phyloP scores from a whole-genome alignment of 1,140 invertebrate species.

The Lordiphosa mommai region DNA sequence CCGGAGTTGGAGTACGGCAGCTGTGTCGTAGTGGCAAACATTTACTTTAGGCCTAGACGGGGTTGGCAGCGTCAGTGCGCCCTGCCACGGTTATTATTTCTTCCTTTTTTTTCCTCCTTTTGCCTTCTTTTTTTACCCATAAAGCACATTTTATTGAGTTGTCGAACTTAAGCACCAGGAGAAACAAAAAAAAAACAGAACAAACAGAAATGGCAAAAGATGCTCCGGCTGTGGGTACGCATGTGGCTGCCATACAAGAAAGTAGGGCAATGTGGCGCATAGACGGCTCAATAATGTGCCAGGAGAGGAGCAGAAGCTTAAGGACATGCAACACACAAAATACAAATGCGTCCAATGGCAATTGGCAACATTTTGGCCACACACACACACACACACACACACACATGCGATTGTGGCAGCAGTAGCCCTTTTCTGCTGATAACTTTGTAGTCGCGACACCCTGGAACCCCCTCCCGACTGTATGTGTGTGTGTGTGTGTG shows the following conservation, averaged over 20 bases:
- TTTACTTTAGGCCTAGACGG: constrained; percentile 28
- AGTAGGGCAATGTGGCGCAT: constrained; percentile 71
- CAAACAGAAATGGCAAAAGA: constrained; percentile 25
- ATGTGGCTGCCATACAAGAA: constrained; percentile 28
- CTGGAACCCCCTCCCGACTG: not conserved
- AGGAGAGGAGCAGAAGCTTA: constrained; percentile 22
- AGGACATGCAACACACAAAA: constrained; percentile 56
- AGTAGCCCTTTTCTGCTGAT: constrained; percentile 32
- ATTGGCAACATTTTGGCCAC: constrained; percentile 68
- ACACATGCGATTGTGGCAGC: constrained; percentile 16
- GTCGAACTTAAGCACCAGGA: constrained; percentile 76
- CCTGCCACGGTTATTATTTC: constrained; percentile 41
- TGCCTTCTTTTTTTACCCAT: constrained; percentile 48
- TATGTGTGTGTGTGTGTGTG: constrained; percentile 13
- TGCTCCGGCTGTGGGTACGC: constrained; percentile 23
- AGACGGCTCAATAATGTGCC: constrained; percentile 71
- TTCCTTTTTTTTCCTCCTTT: constrained; percentile 11
- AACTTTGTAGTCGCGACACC: constrained; percentile 57
- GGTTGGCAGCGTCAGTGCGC: constrained; percentile 15
- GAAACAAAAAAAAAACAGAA: constrained; percentile 30
- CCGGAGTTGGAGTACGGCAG: constrained; percentile 23
- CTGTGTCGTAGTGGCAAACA: constrained; percentile 13
- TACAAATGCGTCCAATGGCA: constrained; percentile 39
- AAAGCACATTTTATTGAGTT: constrained; percentile 80
- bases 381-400: constrained; percentile 26